A percentile compares a stretch with the other conserved stretches of the same genome.
Conservation (phyloP, 1,140 invertebrate species). For the Pogonus chalceus region DNA sequence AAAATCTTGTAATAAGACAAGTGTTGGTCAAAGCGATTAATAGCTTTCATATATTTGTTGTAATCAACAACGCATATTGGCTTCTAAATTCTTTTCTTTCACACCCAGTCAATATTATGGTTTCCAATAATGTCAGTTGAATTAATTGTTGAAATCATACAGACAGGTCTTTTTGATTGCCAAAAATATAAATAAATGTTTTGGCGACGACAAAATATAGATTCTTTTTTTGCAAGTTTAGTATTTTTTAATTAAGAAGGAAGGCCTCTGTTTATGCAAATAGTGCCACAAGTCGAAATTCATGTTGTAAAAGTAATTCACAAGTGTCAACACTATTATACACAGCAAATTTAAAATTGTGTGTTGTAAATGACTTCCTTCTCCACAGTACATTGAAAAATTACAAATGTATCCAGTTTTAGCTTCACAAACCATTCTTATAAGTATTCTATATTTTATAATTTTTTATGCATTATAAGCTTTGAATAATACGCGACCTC, state of each 20-base stretch:
- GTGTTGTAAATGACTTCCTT: slow-evolving; percentile 15
- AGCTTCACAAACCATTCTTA: slow-evolving; percentile 22
- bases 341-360: slow-evolving; percentile 16
- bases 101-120: slow-evolving; percentile 16
- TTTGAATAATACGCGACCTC: slow-evolving; percentile 18
- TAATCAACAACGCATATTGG: slow-evolving; percentile 17
- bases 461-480: slow-evolving; percentile 22
- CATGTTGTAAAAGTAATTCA: slow-evolving; percentile 13
- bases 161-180: slow-evolving; percentile 17
- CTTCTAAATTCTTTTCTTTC: slow-evolving; percentile 16
- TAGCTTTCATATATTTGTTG: slow-evolving; percentile 21
- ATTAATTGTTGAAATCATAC: slow-evolving; percentile 21
- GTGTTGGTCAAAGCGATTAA: slow-evolving; percentile 20
- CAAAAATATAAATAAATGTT: slow-evolving; percentile 19
- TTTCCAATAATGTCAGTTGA: slow-evolving; percentile 17
- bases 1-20: slow-evolving; percentile 18
- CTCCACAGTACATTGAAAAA: slow-evolving; percentile 18
- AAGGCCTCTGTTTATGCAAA: slow-evolving; percentile 19
- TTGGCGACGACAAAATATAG: slow-evolving; percentile 16
- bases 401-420: slow-evolving; percentile 20
- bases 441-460: slow-evolving; percentile 21
- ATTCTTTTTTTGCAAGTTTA: slow-evolving; percentile 16
- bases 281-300: slow-evolving; percentile 21
- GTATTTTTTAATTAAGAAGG: slow-evolving; percentile 16
- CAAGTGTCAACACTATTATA: slow-evolving; percentile 19